These are phyloP conservation scores for Cassiopea xamachana DNA, from an alignment of 30 jellyfish, hydroid and myxozoan species.

Conservation along the genomic window DNA sequence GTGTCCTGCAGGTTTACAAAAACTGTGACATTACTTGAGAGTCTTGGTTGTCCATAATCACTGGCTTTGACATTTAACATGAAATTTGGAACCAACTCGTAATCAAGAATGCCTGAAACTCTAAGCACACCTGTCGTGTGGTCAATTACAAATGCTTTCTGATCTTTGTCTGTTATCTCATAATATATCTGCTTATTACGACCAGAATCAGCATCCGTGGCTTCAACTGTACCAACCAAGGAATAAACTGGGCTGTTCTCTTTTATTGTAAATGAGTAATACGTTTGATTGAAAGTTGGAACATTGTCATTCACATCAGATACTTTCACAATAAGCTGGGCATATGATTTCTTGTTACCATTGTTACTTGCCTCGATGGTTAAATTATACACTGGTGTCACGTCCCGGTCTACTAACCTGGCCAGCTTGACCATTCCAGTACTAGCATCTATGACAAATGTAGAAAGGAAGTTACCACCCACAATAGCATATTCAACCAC, in stretches of 20 bases:
- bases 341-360: conserved; percentile 44
- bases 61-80: conserved; percentile 66
- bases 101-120: conserved; percentile 26
- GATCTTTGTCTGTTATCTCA: conserved; percentile 37
- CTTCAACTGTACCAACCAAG: conserved; percentile 63
- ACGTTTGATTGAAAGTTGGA: conserved; percentile 62
- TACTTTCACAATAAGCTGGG: conserved; percentile 33
- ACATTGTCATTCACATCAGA: conserved; percentile 80
- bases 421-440: conserved; percentile 58
- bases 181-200: conserved; percentile 67
- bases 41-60: conserved; percentile 76
- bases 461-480: conserved; percentile 17
- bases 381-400: conserved; percentile 16
- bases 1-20: conserved; percentile 63
- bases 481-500: conserved; percentile 29
- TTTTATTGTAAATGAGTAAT: conserved; percentile 41
- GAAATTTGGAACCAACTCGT: conserved; percentile 60
- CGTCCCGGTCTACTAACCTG: conserved; percentile 76
- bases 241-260: conserved; percentile 54
- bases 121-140: conserved; percentile 60
- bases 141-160: conserved; percentile 52
- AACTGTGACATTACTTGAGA: conserved; percentile 66
- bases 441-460: conserved; percentile 35
- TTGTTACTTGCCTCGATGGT: conserved; percentile 70
- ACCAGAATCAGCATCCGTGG: conserved; percentile 77